These are phyloP conservation scores for Ruditapes philippinarum DNA, from an alignment of 1,140 invertebrate genomes.

Conservation along the genomic window DNA sequence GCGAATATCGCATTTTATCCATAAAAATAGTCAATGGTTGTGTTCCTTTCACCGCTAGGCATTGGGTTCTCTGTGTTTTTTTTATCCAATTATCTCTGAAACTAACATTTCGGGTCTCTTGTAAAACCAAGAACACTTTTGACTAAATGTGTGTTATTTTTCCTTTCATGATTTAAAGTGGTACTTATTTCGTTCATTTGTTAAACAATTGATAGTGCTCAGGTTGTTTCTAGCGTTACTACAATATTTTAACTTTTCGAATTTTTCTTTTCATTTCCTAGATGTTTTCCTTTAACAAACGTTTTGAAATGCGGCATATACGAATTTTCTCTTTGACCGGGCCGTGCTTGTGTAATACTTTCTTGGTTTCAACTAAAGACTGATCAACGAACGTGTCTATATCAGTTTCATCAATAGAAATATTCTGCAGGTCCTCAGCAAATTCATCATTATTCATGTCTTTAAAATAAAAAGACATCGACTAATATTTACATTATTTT, in stretches of 20 bases:
- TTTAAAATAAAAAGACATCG: no score
- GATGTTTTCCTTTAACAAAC: constrained; percentile 1
- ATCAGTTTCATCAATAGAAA: constrained; percentile 24
- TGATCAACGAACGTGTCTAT: constrained; percentile 19
- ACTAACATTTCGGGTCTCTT: no score
- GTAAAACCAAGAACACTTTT: constrained; percentile 18
- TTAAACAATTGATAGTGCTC: constrained; percentile 32
- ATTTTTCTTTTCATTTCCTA: constrained; percentile 8
- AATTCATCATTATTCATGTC: no score
- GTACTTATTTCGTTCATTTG: constrained; percentile 36
- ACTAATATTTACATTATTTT: no score
- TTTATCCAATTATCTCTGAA: no score
- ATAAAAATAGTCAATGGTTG: no score
- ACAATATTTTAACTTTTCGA: constrained; percentile 2
- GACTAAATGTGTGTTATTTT: constrained; percentile 23
- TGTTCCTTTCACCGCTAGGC: no score
- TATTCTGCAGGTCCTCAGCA: no score
- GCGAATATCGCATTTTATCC: no score
- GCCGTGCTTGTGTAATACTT: constrained; percentile 23
- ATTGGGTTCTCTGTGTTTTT: no score
- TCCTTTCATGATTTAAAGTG: background rate
- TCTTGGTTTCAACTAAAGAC: constrained; percentile 9
- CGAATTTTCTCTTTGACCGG: constrained; percentile 2
- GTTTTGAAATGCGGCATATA: constrained; percentile 9
- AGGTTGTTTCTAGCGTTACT: background rate